Base-by-base conservation (phyloP, 2,797 vertebrate genomes). In the Bufotes viridis region DNA sequence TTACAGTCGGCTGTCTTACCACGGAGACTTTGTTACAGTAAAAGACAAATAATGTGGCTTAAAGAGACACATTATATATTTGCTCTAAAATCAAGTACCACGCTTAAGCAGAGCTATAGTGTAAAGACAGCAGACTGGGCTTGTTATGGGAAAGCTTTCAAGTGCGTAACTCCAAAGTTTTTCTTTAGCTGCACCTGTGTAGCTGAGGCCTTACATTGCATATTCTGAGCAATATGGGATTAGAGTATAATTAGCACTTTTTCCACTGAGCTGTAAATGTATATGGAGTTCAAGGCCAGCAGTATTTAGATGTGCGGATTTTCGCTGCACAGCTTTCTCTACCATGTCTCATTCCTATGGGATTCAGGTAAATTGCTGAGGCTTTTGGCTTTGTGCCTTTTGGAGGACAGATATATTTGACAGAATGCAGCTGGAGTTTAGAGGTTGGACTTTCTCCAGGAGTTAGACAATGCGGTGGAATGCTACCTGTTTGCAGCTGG, bases 351-450 rank as follows among this genome's bases (percentile, higher is more conserved):
- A 67, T 82, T 74, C 83, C 90, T 58, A 17, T 18, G 85, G 87
- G 90, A 84, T 65, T 65, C 34, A 14, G 0, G 85, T 72, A 76
- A 88, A 85, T 78, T 84, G 70, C 81, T 78, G 87, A 89, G 61
- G 58, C 51, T 55, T 85, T 65, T 69, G 34, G 26, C 83, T 75
- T 42, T 7, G 0, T 82, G 90, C 86, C 87, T 85, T 81, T 22
- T 90, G 90, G 90, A 90, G 75, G 88, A 90, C 88, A 58, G 89
- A 87, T 69, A 75, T 87, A 90, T 78, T 91, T 87, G 65, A 12
- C 86, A 91, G 90, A 79, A 90, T 89, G 91, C 89, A 76, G 90
- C 90, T 90, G 91, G 90, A 87, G 82, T 82, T 87, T 84, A 20
- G 11, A 22, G 42, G 18, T 84, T 78, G 84, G 88, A 29, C 80